Conservation (phyloP, 2,888 invertebrate genomes). For the Carabus problematicus region DNA sequence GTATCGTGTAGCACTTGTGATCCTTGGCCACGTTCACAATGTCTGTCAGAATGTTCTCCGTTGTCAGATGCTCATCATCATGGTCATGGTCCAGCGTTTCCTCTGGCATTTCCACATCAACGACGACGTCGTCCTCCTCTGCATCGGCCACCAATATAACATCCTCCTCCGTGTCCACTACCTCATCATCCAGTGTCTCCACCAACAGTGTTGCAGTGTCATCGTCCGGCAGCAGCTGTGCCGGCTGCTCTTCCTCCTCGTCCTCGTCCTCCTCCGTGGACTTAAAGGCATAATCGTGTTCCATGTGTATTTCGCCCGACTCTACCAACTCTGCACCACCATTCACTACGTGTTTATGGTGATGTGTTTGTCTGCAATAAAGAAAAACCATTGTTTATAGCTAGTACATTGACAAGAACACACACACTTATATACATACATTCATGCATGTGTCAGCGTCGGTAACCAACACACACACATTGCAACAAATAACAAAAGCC, state of each 20-base stretch:
- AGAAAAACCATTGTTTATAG: slow-evolving; percentile 14
- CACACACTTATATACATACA: no score
- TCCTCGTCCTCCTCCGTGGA: slow-evolving; percentile 11
- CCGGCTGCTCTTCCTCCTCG: slow-evolving; percentile 16
- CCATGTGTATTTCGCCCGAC: slow-evolving; percentile 25
- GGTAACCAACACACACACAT: no score
- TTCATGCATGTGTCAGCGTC: no score
- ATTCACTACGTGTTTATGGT: neutral
- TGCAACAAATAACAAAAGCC: no score
- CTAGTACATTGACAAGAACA: no score
- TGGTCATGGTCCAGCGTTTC: neutral
- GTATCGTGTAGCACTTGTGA: slow-evolving; percentile 36
- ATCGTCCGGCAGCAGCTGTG: neutral
- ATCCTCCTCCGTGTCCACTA: no score
- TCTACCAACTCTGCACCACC: neutral
- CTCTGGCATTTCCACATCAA: no score
- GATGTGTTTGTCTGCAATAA: slow-evolving; percentile 16
- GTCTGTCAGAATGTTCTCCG: neutral
- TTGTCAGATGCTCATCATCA: neutral
- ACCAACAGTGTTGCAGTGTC: no score
- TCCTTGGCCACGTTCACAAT: neutral
- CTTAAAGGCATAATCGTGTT: slow-evolving; percentile 36
- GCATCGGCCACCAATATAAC: no score
- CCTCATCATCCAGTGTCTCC: no score
- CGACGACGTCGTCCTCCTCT: no score